A percentile compares a stretch with the other conserved stretches of the same genome.
Evolutionary conservation across 2,797 vertebrate genomes (phyloP).

Genomic region (Acanthopagrus latus): DNA sequence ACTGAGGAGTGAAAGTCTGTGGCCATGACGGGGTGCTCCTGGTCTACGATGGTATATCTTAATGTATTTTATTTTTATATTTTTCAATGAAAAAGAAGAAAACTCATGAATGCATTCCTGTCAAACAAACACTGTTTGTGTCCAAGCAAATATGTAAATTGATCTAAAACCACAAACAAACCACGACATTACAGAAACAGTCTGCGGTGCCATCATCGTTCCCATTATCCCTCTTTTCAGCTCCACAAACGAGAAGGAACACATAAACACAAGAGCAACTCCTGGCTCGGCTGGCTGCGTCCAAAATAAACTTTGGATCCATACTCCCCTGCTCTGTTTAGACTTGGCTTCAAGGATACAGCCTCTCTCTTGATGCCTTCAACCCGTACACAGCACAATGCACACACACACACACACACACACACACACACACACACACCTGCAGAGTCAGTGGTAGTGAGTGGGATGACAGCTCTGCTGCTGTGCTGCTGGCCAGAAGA

Average conservation of each 20-base stretch:
- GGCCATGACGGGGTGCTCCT: too few species aligned
- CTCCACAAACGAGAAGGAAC: slow-evolving; percentile 17
- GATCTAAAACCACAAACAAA: not conserved
- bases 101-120: not conserved
- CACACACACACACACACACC: slow-evolving; percentile 29
- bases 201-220: not conserved
- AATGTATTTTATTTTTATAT: too few species aligned
- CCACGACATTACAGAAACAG: not conserved
- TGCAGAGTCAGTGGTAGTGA: slow-evolving; percentile 58
- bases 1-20: not conserved
- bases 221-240: not conserved
- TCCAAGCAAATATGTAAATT: not conserved
- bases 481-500: slow-evolving; percentile 61
- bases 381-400: slow-evolving; percentile 14
- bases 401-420: slow-evolving; percentile 26
- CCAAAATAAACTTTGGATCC: slow-evolving; percentile 52
- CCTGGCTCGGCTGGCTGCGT: slow-evolving; percentile 25
- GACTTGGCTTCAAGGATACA: slow-evolving; percentile 43
- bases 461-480: slow-evolving; percentile 72
- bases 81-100: not conserved
- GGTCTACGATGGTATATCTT: too few species aligned
- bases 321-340: slow-evolving; percentile 39
- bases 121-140: not conserved
- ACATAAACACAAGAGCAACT: slow-evolving; percentile 16
- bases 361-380: slow-evolving; percentile 36